Evolutionary conservation across 2,888 invertebrate species (phyloP), one percentile per base, ranked within the genome.

Genomic region (Eupithecia subfuscata): DNA sequence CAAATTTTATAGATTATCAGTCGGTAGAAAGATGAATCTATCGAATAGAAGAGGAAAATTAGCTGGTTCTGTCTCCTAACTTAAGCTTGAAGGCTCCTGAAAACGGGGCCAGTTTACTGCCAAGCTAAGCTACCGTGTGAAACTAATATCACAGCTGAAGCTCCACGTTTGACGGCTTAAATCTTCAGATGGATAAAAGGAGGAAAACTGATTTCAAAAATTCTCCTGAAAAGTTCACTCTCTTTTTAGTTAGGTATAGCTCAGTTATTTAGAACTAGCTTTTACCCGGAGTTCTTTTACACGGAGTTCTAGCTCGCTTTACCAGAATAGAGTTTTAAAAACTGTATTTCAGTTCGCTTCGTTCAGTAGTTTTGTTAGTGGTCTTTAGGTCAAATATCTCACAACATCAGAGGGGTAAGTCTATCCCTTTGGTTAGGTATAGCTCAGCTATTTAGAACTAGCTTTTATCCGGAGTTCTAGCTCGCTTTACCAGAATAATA

Each of bases 151-250:
- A 14, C 12, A 60, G 56, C n/a, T 22, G 22, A 60, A 60, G 25
- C 12, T 60, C 25, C 22, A 60, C 60, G 60, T 60, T 60, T 60
- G 60, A 60, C 60, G 60, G 60, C 25, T 60, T 60, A 25, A 25
- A 60, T 60, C 22, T 25, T 14, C 60, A 25, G 14, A 14, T 25
- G 12, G 25, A 25, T 60, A 22, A 60, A 60, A 25, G 5, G 6
- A 56, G 52, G 52, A 22, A 22, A 56, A 56, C 52, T 22, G 52
- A 56, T 56, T 56, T 25, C 12, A 60, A 60, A 60, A 60, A 6
- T 12, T n/a, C 56, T 25, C 25, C 25, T 56, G 52, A 60, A 60
- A 60, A 25, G 12, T 25, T 0, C 5, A 60, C 22, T 60, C 22
- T 25, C 60, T 3, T 0, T 22, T 48, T 6, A 37, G 37, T 37